Evolutionary conservation across 2,113 vertebrate species (phyloP).

Genomic region (Dasyurus viverrinus): DNA sequence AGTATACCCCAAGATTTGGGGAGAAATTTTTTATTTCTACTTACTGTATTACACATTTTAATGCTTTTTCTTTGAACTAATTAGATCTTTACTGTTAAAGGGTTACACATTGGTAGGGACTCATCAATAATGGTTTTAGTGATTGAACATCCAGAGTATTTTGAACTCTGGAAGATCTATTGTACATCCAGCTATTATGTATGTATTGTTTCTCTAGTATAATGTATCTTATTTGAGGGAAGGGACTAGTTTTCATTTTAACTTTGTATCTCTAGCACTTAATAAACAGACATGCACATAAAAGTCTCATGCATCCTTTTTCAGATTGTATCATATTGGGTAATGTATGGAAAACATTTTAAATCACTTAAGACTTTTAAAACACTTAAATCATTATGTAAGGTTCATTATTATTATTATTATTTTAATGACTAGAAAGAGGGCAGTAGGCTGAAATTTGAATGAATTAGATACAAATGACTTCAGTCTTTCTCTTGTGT

Average conservation of each 20-base stretch:
- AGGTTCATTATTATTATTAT: background rate
- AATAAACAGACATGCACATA: background rate
- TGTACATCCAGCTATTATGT: background rate
- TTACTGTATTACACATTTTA: background rate
- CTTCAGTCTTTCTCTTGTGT: background rate
- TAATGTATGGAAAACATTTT: background rate
- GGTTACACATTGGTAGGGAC: background rate
- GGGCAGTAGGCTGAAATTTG: background rate
- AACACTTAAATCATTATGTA: background rate
- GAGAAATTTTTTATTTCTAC: background rate
- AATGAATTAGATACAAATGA: background rate
- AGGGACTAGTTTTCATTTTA: background rate
- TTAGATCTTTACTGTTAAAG: background rate
- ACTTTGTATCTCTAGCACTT: background rate
- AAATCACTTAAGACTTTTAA: too few relatives aligned
- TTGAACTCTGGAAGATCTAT: background rate
- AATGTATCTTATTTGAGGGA: background rate
- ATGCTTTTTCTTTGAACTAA: background rate
- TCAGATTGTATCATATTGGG: background rate
- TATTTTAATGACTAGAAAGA: background rate
- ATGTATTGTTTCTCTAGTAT: background rate
- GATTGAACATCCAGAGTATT: too few relatives aligned
- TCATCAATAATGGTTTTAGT: background rate
- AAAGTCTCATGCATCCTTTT: background rate
- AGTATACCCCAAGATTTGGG: background rate